These are phyloP conservation scores for Thecophora atra DNA, from an alignment of 2,888 invertebrate species.

Conservation along the genomic window DNA sequence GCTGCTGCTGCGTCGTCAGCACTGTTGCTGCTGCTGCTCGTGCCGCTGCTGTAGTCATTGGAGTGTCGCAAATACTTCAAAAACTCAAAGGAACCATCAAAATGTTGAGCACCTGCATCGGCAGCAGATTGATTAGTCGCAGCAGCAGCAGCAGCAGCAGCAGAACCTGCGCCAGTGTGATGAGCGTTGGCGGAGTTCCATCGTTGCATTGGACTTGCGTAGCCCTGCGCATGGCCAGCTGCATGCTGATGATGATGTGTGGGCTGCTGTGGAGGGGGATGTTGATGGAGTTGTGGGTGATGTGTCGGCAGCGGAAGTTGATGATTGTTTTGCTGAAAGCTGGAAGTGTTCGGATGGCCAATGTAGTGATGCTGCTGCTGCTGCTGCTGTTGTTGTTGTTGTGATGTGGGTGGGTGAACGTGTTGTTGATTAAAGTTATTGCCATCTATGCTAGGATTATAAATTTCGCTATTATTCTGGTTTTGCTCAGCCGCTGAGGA, in stretches of 20 bases:
- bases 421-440: conserved; percentile 34
- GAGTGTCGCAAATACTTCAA: conserved; percentile 65
- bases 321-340: conserved; percentile 38
- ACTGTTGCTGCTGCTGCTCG: conserved; percentile 36
- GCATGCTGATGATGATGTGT: conserved; percentile 35
- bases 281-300: conserved; percentile 34
- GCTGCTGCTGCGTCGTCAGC: conserved; percentile 37
- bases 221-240: conserved; percentile 29
- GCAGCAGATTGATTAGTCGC: conserved; percentile 28
- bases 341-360: conserved; percentile 31
- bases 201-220: conserved; percentile 24
- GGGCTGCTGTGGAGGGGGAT: conserved; percentile 37
- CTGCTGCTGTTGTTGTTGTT: conserved; percentile 37
- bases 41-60: conserved; percentile 56
- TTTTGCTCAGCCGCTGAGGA: conserved; percentile 26
- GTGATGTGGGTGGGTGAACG: conserved; percentile 24
- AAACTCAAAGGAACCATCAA: conserved; percentile 65
- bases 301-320: conserved; percentile 41
- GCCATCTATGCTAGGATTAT: conserved; percentile 24
- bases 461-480: conserved; percentile 27
- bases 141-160: conserved; percentile 24
- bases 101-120: conserved; percentile 53
- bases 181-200: conserved; percentile 29
- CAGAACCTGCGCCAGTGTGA: conserved; percentile 32
- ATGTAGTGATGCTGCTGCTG: conserved; percentile 43